Percentiles rank a stretch among this genome's conserved stretches.
Evolutionary conservation across 2,113 vertebrate species (phyloP).

Genomic region (Lagopus leucura): DNA sequence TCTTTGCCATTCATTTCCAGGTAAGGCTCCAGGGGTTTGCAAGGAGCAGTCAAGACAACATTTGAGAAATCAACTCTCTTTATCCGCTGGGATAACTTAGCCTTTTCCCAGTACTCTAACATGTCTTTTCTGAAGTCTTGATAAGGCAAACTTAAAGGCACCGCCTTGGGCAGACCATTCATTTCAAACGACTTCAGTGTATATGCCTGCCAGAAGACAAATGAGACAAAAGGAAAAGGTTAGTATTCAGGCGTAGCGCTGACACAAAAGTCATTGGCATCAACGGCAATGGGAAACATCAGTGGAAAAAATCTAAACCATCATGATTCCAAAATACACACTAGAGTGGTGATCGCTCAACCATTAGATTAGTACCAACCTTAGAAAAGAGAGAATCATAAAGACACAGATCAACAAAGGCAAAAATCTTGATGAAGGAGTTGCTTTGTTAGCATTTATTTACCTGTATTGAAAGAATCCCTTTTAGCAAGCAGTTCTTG

Average conservation of each 20-base stretch:
- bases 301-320: not conserved
- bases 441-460: not conserved
- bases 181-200: constrained; percentile 82
- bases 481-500: not conserved
- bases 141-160: constrained; percentile 87
- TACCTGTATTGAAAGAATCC: not conserved
- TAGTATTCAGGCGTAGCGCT: not conserved
- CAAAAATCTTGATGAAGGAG: not conserved
- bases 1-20: constrained; percentile 74
- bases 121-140: constrained; percentile 88
- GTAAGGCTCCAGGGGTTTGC: constrained; percentile 67
- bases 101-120: constrained; percentile 86
- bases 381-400: not conserved
- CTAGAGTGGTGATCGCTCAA: not conserved
- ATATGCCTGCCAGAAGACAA: constrained; percentile 78
- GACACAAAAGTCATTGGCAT: not conserved
- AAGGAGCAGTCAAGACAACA: constrained; percentile 83
- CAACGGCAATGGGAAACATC: not conserved
- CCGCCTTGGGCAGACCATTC: constrained; percentile 78
- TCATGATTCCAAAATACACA: not conserved
- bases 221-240: constrained; percentile 19
- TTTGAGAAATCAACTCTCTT: constrained; percentile 91
- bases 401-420: not conserved
- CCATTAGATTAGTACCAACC: not conserved
- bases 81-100: constrained; percentile 82